phyloP scores from a whole-genome alignment of 2,888 invertebrate genomes.

The Yponomeuta cagnagella region DNA sequence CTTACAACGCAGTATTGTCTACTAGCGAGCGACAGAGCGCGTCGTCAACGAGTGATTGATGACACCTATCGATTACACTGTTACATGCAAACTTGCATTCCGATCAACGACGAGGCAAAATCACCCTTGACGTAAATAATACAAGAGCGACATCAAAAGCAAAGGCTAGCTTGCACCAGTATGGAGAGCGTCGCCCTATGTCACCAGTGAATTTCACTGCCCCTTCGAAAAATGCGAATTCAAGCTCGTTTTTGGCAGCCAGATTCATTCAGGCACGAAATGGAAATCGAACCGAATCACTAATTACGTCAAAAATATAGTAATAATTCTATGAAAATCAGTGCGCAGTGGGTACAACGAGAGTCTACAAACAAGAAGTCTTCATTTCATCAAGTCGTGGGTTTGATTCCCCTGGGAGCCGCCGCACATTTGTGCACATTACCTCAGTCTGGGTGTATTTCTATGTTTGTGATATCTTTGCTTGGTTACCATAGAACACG shows the following conservation, averaged over 20 bases:
- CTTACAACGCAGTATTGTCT: neutral
- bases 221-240: neutral
- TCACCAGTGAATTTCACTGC: neutral
- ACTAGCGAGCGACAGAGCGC: neutral
- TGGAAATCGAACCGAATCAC: neutral
- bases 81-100: neutral
- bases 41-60: conserved; percentile 14
- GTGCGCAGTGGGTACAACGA: neutral
- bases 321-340: neutral
- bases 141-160: neutral
- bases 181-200: conserved; percentile 4
- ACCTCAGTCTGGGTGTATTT: no score
- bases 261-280: neutral
- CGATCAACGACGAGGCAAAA: neutral
- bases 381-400: no score
- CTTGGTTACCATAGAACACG: no score
- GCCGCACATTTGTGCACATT: no score
- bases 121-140: neutral
- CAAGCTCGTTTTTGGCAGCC: conserved; percentile 1
- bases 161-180: neutral
- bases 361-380: no score
- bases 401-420: no score
- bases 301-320: neutral
- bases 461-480: no score
- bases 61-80: conserved; percentile 16